A percentile compares a stretch with the other conserved stretches of the same genome.
Evolutionary conservation across 2,113 vertebrate species (phyloP).

Genomic region (Alces alces): DNA sequence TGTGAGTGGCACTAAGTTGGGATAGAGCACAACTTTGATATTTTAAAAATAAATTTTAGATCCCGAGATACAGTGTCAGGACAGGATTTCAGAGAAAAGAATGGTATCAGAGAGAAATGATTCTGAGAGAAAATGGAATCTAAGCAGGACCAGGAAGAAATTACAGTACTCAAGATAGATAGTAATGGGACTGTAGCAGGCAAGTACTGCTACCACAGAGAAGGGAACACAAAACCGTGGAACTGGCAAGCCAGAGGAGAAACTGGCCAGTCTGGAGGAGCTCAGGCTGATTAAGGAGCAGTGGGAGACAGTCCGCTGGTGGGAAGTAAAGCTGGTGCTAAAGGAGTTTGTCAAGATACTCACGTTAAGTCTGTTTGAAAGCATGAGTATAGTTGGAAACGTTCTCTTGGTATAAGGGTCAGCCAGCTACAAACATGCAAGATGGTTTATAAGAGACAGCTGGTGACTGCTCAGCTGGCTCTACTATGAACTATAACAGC

Average conservation of each 20-base stretch:
- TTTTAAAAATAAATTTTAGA: background rate
- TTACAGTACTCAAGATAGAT: background rate
- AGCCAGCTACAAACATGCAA: background rate
- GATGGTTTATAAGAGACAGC: background rate
- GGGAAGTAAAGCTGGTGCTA: background rate
- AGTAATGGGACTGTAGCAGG: background rate
- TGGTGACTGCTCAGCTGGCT: background rate
- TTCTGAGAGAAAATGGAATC: background rate
- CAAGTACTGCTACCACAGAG: background rate
- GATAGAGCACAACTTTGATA: background rate
- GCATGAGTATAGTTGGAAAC: background rate
- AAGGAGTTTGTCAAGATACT: background rate
- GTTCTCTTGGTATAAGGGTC: background rate
- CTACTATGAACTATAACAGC: background rate
- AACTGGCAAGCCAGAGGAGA: background rate
- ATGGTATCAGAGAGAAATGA: background rate
- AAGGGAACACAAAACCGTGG: background rate
- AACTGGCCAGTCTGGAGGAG: background rate
- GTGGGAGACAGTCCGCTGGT: background rate
- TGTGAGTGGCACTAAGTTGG: slow-evolving; percentile 17
- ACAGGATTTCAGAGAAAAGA: background rate
- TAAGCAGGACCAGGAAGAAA: background rate
- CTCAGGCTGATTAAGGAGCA: background rate
- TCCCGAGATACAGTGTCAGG: background rate
- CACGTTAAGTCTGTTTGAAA: background rate